phyloP scores from a whole-genome alignment of 2,113 vertebrate species.

The Callorhinus ursinus region DNA sequence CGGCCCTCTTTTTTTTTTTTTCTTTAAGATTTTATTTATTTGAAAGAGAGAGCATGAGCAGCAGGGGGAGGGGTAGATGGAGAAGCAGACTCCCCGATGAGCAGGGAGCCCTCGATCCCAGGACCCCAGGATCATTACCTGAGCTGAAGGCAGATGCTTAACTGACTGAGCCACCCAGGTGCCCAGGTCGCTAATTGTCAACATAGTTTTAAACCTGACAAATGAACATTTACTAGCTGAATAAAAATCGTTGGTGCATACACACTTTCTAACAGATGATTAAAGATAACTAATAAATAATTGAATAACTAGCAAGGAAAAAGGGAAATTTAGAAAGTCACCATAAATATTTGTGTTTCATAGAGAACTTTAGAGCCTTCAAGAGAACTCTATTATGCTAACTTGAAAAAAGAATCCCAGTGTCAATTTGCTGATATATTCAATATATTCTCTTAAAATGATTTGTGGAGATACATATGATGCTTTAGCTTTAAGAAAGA shows the following conservation, averaged over 20 bases:
- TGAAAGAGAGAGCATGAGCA: neutral
- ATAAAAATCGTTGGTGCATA: slow-evolving; percentile 3
- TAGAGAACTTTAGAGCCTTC: neutral
- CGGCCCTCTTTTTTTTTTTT: too few species aligned
- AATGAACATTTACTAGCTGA: slow-evolving; percentile 38
- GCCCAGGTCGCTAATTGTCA: neutral
- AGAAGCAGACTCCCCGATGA: neutral
- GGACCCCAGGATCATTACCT: neutral
- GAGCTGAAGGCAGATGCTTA: neutral
- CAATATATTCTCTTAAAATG: neutral
- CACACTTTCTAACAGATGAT: neutral
- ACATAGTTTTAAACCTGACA: slow-evolving; percentile 18
- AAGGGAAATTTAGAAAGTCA: slow-evolving; percentile 24
- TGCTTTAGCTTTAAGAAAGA: slow-evolving; percentile 2
- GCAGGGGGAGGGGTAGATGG: neutral
- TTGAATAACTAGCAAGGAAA: slow-evolving; percentile 7
- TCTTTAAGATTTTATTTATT: neutral
- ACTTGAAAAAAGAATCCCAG: neutral
- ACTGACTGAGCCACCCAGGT: neutral
- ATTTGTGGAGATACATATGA: neutral
- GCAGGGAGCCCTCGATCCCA: neutral
- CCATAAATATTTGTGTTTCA: neutral
- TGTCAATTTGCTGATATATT: neutral
- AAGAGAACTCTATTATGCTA: neutral
- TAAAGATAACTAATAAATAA: slow-evolving; percentile 20